A percentile compares a stretch with the other conserved stretches of the same genome.
These are phyloP conservation scores for Nesoenas mayeri DNA, from an alignment of 2,113 vertebrate species.

Conservation along the genomic window DNA sequence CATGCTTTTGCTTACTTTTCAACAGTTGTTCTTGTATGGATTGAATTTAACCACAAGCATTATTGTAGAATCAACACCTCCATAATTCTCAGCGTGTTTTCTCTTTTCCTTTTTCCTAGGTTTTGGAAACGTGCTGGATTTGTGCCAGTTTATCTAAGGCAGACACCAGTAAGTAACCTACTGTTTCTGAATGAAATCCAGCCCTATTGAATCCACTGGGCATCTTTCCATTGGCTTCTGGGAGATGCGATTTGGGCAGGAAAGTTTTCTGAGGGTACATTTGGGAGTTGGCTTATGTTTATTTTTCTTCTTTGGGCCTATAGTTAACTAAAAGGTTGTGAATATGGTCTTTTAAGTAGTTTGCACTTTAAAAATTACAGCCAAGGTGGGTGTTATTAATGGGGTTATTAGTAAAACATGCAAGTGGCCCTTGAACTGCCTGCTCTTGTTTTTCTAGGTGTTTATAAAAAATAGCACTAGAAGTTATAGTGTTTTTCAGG, in stretches of 20 bases:
- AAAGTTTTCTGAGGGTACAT: neutral
- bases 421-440: neutral
- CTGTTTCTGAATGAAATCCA: neutral
- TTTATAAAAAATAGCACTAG: neutral
- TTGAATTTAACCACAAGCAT: neutral
- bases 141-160: slow-evolving; percentile 93
- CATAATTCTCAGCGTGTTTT: neutral
- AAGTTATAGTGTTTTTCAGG: neutral
- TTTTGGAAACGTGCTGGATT: slow-evolving; percentile 97
- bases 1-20: neutral
- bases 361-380: neutral
- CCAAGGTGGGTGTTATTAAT: neutral
- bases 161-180: slow-evolving; percentile 87
- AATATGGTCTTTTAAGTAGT: neutral
- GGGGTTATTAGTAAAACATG: neutral
- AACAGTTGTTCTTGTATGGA: neutral
- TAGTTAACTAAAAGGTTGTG: neutral
- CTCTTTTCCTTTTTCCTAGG: slow-evolving; percentile 66
- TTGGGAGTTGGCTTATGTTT: neutral
- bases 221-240: neutral
- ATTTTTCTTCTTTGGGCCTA: neutral
- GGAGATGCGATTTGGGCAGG: neutral
- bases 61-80: neutral
- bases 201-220: neutral
- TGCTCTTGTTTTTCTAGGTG: neutral